Evolutionary conservation across 2,888 invertebrate species (phyloP), one percentile per base, ranked within the genome.

Genomic region (Andricus curvator): DNA sequence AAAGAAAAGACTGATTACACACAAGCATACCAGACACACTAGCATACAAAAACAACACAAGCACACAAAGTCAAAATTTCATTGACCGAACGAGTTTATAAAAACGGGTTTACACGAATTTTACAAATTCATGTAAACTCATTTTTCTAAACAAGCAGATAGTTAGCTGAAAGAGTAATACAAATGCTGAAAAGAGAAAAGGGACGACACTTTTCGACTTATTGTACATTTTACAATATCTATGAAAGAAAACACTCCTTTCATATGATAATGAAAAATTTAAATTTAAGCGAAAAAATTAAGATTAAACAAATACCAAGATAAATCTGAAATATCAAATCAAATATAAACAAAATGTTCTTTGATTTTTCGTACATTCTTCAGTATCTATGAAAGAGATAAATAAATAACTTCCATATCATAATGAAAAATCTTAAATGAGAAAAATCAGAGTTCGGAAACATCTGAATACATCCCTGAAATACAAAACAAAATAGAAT

Each of bases 121-220:
- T 29, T 15, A 8, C 2, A 48, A 68, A 68, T 68, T 68, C 48
- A 48, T 17, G 25, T 48, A 25, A 25, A 25, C 48, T 22, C 8
- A 68, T 48, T 17, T 68, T 68, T 68, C 44, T 44, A 68, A 68
- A 48, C 25, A 68, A 48, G 68, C 48, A 48, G 11, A 29, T 25
- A 48, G 41, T 11, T 37, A 37, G n/a, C 66, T 66, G 66, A 66
- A 66, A 66, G 9, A 29, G 6, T 15, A 33, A 66, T 11, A 6
- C 2, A 8, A 20, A 8, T n/a, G 51, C 51, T 51, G 51, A 20
- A 41, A 65, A 65, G 8, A n/a, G 4, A n/a, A 66, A 41, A 41
- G 9, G 8, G 6, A 9, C 9, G 9, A 8, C 0, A 1, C 6
- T 37, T 37, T 37, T 37, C 6, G 9, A 20, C 13, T 15, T 25